Evolutionary conservation across 2,113 vertebrate species (phyloP).

Genomic region (Crotophaga sulcirostris): DNA sequence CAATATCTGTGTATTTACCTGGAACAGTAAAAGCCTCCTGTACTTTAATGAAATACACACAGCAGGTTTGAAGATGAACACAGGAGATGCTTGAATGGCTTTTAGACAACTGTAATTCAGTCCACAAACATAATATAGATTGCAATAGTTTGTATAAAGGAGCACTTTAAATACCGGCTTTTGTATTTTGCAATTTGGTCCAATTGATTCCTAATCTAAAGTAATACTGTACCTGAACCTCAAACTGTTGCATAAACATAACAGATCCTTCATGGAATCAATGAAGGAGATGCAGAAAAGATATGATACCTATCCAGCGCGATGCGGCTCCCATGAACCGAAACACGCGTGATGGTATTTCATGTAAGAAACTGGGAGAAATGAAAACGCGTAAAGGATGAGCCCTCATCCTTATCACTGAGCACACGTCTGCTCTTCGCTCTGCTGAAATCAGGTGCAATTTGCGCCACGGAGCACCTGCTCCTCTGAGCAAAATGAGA

Average conservation of each 20-base stretch:
- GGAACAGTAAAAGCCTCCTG: slow-evolving; percentile 9
- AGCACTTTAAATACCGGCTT: background rate
- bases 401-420: fast-evolving
- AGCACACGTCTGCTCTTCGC: fast-evolving
- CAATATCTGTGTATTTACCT: background rate
- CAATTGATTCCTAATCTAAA: background rate
- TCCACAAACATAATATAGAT: slow-evolving; percentile 19
- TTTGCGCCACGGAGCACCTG: background rate
- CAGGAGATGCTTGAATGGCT: background rate
- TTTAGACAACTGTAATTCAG: slow-evolving; percentile 16
- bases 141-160: background rate
- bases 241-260: background rate
- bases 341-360: background rate
- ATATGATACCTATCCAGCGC: fast-evolving
- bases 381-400: fast-evolving
- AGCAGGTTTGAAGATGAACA: slow-evolving; percentile 18
- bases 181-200: background rate
- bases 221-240: background rate
- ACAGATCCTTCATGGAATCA: background rate
- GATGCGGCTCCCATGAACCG: fast-evolving
- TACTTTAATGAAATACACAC: slow-evolving; percentile 3
- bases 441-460: background rate
- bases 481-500: background rate
- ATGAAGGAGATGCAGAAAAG: background rate
- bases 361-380: background rate